Percentiles rank a stretch among this genome's conserved stretches.
These are phyloP conservation scores for Scaptomyza graminum DNA, from an alignment of 1,140 invertebrate species.

Conservation along the genomic window DNA sequence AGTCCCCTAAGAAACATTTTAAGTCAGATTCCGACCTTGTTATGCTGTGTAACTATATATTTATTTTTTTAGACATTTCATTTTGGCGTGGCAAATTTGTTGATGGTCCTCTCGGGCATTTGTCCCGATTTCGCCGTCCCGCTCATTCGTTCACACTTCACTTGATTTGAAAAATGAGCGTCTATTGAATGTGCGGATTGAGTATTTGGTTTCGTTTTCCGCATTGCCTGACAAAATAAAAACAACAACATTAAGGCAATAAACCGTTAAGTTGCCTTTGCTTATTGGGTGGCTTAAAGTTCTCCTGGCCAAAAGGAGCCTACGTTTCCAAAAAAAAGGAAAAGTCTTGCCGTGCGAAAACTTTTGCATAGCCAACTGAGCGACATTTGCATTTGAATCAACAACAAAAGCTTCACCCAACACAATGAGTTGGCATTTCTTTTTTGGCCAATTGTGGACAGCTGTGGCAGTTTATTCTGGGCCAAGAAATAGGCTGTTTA, in stretches of 20 bases:
- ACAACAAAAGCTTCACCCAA: conserved; percentile 40
- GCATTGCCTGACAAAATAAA: conserved; percentile 11
- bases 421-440: conserved; percentile 67
- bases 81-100: conserved; percentile 72
- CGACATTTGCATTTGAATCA: conserved; percentile 77
- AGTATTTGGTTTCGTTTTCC: conserved; percentile 19
- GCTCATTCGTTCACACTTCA: conserved; percentile 79
- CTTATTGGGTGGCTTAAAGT: conserved; percentile 73
- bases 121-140: conserved; percentile 20
- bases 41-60: conserved; percentile 52
- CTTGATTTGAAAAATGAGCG: conserved; percentile 81
- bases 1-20: neutral
- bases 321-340: conserved; percentile 58
- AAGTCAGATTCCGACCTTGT: conserved; percentile 23
- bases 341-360: conserved; percentile 69
- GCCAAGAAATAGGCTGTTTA: conserved; percentile 56
- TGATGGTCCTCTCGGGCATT: conserved; percentile 50
- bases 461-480: conserved; percentile 24
- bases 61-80: conserved; percentile 64
- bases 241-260: conserved; percentile 69
- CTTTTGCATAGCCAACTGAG: conserved; percentile 40
- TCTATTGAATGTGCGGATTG: conserved; percentile 67
- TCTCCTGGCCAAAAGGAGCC: conserved; percentile 49
- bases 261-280: conserved; percentile 75
- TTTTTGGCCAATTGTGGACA: conserved; percentile 37